These are phyloP conservation scores for Pseudorectes ferrugineus DNA, from an alignment of 2,113 vertebrate genomes.

Conservation along the genomic window DNA sequence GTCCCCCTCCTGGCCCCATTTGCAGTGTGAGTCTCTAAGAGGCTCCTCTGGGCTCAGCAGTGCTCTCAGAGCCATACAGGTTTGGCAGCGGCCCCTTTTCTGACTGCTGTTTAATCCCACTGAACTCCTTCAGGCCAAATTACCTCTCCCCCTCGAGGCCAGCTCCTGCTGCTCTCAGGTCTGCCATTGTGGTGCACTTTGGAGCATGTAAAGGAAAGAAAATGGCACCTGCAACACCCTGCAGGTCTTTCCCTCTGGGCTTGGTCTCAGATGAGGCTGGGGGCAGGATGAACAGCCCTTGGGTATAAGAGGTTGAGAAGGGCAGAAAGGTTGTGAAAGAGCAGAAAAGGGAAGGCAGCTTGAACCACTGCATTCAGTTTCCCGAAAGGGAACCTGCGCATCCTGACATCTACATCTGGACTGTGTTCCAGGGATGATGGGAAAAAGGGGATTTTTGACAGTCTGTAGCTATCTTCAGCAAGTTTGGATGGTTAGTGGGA, in stretches of 20 bases:
- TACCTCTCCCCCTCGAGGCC: fast-evolving
- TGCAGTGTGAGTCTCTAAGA: fast-evolving
- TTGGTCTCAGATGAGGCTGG: not conserved
- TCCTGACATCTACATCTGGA: not conserved
- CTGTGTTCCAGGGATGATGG: not conserved
- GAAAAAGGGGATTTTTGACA: not conserved
- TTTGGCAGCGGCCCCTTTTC: not conserved
- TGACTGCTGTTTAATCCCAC: not conserved
- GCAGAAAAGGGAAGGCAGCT: not conserved
- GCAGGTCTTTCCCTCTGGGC: not conserved
- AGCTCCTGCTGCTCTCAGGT: not conserved
- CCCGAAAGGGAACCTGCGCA: fast-evolving
- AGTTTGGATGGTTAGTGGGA: not conserved
- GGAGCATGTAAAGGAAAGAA: not conserved
- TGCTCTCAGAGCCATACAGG: not conserved
- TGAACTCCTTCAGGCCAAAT: not conserved
- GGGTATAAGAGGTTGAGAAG: not conserved
- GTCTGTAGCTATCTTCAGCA: not conserved
- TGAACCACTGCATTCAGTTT: not conserved
- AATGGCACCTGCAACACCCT: not conserved
- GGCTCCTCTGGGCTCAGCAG: not conserved
- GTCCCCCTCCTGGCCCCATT: not conserved
- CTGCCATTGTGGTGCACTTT: not conserved
- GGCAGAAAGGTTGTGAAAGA: not conserved
- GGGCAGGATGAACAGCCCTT: not conserved